Conservation (phyloP, 2,888 invertebrate genomes). For the Xestia ashworthii region DNA sequence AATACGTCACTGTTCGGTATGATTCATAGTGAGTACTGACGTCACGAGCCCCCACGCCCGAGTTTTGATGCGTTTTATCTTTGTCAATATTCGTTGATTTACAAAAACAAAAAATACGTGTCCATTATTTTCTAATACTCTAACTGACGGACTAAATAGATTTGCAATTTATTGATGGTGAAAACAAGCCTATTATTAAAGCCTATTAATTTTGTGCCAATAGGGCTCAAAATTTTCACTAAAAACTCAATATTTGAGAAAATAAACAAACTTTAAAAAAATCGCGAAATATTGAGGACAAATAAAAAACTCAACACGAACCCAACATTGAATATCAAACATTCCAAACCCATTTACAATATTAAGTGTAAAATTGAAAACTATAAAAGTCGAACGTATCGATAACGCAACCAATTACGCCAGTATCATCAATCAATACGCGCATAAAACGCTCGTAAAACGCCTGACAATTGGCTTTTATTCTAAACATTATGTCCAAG, state of each 20-base stretch:
- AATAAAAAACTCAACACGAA: neutral
- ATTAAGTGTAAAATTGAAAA: constrained; percentile 48
- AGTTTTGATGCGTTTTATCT: too few relatives aligned
- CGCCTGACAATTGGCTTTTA: constrained; percentile 46
- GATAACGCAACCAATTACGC: constrained; percentile 52
- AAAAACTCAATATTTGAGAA: neutral
- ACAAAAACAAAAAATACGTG: too few relatives aligned
- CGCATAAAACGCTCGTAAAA: constrained; percentile 54
- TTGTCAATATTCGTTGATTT: too few relatives aligned
- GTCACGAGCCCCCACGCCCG: too few relatives aligned
- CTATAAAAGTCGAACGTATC: constrained; percentile 50
- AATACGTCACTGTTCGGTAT: too few relatives aligned
- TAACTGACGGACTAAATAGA: too few relatives aligned
- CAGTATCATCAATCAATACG: constrained; percentile 53
- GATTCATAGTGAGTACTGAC: too few relatives aligned
- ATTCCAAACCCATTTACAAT: constrained; percentile 7
- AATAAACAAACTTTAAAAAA: neutral
- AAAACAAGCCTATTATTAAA: too few relatives aligned
- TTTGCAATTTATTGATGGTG: too few relatives aligned
- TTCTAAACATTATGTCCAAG: constrained; percentile 38
- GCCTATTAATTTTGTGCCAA: neutral
- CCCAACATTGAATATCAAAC: neutral
- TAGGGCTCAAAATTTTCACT: neutral
- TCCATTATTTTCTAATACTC: too few relatives aligned
- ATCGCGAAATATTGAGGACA: neutral